Evolutionary conservation across 2,888 invertebrate species (phyloP), one percentile per base, ranked within the genome.

Genomic region (Drosophila setosimentum): DNA sequence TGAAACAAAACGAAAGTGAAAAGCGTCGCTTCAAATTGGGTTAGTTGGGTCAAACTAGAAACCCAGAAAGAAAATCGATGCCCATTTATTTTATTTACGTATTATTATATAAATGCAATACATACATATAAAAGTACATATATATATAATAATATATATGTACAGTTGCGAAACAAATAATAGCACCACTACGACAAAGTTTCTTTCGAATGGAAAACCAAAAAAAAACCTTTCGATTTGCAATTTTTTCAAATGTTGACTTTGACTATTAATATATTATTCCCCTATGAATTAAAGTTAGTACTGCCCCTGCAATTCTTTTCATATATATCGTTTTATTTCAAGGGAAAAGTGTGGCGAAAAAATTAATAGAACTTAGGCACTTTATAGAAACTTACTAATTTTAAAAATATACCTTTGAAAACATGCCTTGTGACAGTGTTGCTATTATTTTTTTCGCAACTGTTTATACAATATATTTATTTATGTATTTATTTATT

Each of bases 21-120:
- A 78, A 54, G 55, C 37, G 45, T 42, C 63, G 48, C 58, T 54
- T 57, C 27, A 66, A 86, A 86, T 76, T 86, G 50, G 73, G 78
- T 73, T 83, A 86, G 78, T 85, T 71, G 82, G 67, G 48, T 65
- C 42, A 18, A 62, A 40, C 64, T 40, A 40, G 49, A 33, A 32
- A 21, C 35, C 10, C 18, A 40, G 16, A 30, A 62, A 49, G 30
- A 68, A 73, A 74, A 82, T 73, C 82, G 73, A 87, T 76, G 69
- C 27, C n/a, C 33, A 42, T 35, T 61, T 58, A 13, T 24, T 45
- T 45, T 35, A 65, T 60, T 66, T 67, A 48, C 54, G 30, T 27
- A 27, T 16, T 24, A 57, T 58, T 62, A 42, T 33, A 50, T 42
- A 62, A 64, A 24, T 13, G 24, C 2, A 24, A 51, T 21, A n/a